Percentiles rank a stretch among this genome's conserved stretches.
Conservation (phyloP, 2,797 vertebrate species). For the Stomatorhinus walkeri region DNA sequence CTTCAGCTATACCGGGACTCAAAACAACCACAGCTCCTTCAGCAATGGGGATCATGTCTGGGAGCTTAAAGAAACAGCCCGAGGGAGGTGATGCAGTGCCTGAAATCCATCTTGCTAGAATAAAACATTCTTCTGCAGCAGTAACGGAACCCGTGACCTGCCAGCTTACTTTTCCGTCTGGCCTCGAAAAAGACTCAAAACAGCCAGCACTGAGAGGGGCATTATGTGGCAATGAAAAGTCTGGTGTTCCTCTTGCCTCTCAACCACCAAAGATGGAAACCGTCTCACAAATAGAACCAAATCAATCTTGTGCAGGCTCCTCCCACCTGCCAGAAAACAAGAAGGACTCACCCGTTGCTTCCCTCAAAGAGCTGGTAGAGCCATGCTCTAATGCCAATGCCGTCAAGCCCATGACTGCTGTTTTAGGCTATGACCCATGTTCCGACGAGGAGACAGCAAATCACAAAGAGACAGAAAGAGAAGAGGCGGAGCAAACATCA, state of each 20-base stretch:
- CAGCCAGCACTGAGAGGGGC: not conserved
- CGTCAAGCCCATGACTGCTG: not conserved
- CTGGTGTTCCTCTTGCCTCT: not conserved
- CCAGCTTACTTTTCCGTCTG: not conserved
- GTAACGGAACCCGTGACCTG: not conserved
- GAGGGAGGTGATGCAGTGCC: not conserved
- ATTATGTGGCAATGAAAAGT: not conserved
- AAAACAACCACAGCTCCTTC: not conserved
- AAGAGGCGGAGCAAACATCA: not conserved
- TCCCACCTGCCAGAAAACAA: not conserved
- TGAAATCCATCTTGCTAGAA: not conserved
- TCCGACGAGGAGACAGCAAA: not conserved
- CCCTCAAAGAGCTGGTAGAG: not conserved
- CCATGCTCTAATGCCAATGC: not conserved
- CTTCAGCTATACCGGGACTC: not conserved
- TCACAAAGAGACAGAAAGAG: not conserved
- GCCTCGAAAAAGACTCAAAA: not conserved
- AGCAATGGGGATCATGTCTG: not conserved
- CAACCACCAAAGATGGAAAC: not conserved
- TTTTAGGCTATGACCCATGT: not conserved
- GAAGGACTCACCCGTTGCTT: not conserved
- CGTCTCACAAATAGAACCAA: not conserved
- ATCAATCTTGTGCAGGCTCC: not conserved
- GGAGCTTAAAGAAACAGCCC: not conserved
- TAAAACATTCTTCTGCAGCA: not conserved